Base-by-base conservation (phyloP, 2,888 invertebrate genomes). In the Tetanocera ferruginea region DNA sequence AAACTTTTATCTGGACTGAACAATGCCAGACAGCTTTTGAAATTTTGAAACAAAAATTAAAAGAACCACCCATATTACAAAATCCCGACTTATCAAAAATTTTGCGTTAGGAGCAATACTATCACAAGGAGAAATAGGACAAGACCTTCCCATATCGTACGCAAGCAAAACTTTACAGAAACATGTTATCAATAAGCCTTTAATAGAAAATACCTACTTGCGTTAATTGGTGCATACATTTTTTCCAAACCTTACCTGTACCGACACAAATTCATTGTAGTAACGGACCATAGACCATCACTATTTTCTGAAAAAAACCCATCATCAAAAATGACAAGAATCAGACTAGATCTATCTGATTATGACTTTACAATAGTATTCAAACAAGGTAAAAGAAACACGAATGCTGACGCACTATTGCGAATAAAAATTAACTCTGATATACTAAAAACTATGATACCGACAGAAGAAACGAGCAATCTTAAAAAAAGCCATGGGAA, bases 371-470 rank as follows among this genome's bases (percentile, higher is more conserved):
- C 6, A 14, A 49, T 49, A 49, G 31, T 31, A 31, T 75, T 31
- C 6, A 72, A 72, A 17, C 52, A 72, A 17, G 34, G 34, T n/a
- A 19, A 2, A 14, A 73, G n/a, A 19, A 73, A 62, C 25, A 73
- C 60, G 17, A 74, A 74, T 23, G 73, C 43, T 5, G 73, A 64
- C 14, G 62, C 62, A 49, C 8, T 74, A 17, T 62, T 49, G 11
- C 37, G 64, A 49, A 64, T 74, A 62, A 37, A 31, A 17, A 25
- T 74, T n/a, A 60, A 74, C n/a, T 74, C 62, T 8, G 62, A 62
- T 6, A 62, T 37, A 5, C 3, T 60, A 28, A 75, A 66, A 31
- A n/a, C 14, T 51, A 51, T 51, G 51, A 51, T 51, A 17, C 51
- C 51, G 6, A 51, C 51, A 5, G 51, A 51, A 51, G n/a, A 51